A percentile compares a stretch with the other conserved stretches of the same genome.
Evolutionary conservation across 2,113 vertebrate genomes (phyloP).

Genomic region (Hypomesus transpacificus): DNA sequence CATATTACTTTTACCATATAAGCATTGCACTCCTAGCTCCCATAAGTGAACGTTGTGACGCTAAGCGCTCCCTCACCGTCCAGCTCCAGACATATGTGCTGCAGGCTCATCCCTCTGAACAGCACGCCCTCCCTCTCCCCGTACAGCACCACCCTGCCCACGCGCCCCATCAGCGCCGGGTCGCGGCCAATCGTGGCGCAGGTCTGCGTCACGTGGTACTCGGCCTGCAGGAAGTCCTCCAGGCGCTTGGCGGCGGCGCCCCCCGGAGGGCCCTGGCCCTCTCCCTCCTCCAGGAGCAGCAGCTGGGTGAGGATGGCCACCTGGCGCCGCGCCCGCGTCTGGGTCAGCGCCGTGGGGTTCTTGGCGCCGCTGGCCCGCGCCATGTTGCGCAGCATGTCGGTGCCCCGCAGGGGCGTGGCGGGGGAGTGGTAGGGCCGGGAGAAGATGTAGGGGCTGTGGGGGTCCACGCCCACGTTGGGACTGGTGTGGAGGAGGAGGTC

Average conservation of each 20-base stretch:
- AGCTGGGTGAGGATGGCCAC: slow-evolving; percentile 76
- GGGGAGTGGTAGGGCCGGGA: slow-evolving; percentile 75
- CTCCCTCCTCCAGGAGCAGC: slow-evolving; percentile 70
- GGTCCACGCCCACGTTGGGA: slow-evolving; percentile 72
- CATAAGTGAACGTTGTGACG: no score
- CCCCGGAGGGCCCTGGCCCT: slow-evolving; percentile 33
- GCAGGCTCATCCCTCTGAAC: slow-evolving; percentile 75
- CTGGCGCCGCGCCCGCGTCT: slow-evolving; percentile 67
- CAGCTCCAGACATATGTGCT: slow-evolving; percentile 77
- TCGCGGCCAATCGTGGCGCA: slow-evolving; percentile 68
- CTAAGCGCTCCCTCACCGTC: slow-evolving; percentile 60
- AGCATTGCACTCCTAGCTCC: no score
- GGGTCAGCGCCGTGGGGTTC: slow-evolving; percentile 64
- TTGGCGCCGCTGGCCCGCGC: slow-evolving; percentile 71
- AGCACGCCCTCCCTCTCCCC: slow-evolving; percentile 74
- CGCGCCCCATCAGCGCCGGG: slow-evolving; percentile 70
- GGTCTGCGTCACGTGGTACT: slow-evolving; percentile 75
- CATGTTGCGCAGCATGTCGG: slow-evolving; percentile 72
- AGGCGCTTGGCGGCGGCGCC: slow-evolving; percentile 56
- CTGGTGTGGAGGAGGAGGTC: slow-evolving; percentile 74
- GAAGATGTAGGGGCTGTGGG: slow-evolving; percentile 74
- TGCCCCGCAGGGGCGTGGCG: slow-evolving; percentile 72
- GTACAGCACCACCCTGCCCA: slow-evolving; percentile 73
- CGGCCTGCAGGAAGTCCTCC: slow-evolving; percentile 71
- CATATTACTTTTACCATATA: no score